Conservation (phyloP, 2,888 invertebrate genomes). For the Quadriops clusia region DNA sequence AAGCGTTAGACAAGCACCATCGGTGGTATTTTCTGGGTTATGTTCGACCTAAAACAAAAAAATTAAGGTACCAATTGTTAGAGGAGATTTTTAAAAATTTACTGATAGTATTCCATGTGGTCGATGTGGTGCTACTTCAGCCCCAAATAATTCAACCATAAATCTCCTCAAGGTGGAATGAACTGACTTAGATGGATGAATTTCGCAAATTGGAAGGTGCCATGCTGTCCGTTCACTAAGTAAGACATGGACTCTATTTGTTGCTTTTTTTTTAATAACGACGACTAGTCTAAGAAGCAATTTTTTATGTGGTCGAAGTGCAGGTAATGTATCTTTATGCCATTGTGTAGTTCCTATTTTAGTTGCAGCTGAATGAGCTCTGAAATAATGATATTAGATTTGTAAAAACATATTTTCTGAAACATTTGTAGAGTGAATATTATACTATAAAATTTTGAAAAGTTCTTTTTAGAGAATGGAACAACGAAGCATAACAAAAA, state of each 20-base stretch:
- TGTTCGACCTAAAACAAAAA: constrained; percentile 47
- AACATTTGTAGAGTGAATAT: neutral
- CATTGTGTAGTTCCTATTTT: constrained; percentile 37
- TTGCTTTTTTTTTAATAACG: constrained; percentile 67
- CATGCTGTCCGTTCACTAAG: constrained; percentile 72
- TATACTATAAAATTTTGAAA: neutral
- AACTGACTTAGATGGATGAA: constrained; percentile 74
- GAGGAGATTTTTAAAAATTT: constrained; percentile 14
- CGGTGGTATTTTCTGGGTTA: constrained; percentile 43
- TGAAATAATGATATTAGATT: constrained; percentile 10
- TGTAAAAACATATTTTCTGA: constrained; percentile 1
- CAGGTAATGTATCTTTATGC: constrained; percentile 64
- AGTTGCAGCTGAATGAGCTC: constrained; percentile 14
- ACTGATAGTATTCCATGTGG: constrained; percentile 67
- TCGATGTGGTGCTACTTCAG: constrained; percentile 72
- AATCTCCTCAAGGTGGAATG: constrained; percentile 80
- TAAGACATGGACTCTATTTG: constrained; percentile 74
- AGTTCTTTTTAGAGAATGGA: no score
- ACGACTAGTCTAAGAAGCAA: constrained; percentile 68
- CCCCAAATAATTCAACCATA: constrained; percentile 85
- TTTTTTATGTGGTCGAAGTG: constrained; percentile 54
- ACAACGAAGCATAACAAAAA: no score
- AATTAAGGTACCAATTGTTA: neutral
- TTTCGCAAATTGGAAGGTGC: constrained; percentile 79
- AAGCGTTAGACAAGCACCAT: constrained; percentile 73